Base-by-base conservation (phyloP, 2,888 invertebrate genomes). In the Pharmacophagus antenor region DNA sequence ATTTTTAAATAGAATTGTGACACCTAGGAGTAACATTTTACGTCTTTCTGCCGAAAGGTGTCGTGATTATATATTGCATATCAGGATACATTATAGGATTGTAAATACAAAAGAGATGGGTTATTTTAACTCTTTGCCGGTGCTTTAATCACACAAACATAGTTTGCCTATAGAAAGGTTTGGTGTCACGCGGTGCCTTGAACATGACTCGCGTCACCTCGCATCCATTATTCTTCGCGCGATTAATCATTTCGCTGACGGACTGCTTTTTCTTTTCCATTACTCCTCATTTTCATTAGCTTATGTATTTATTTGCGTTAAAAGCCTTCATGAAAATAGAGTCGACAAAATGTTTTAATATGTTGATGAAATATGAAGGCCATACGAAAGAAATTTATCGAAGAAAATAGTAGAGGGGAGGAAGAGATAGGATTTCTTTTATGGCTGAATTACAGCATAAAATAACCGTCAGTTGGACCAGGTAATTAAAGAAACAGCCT, bases 191-290 rank as follows among this genome's bases (percentile, higher is more conserved):
- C 75, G 53, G 84, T 84, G 72, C 84, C 85, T 82, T 68, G 84
- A 77, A 73, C 85, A 77, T 87, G 85, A 86, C 83, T 84, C 58
- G 77, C 70, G 65, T 55, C 65, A 68, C 70, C 67, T 65, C 70
- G 63, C 67, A 61, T 60, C 68, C 73, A 72, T 70, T 84, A 85
- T 83, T 82, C 81, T 76, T 62, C 59, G 63, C 60, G 64, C 78
- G 68, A 88, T 88, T 85, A 86, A 88, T 88, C 86, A 87, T 85
- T 84, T 79, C 74, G 76, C 76, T 69, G 67, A 65, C 66, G 68
- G 63, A 70, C 25, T 48, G 56, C 68, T 70, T 74, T 73, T 77
- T 74, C 77, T 74, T 79, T 67, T 78, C 73, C 77, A 77, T 76
- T 74, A 67, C 65, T 68, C 77, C 77, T 75, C 76, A 76, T 77